Evolutionary conservation across 2,888 invertebrate species (phyloP), one percentile per base, ranked within the genome.

Genomic region (Acrocera orbiculus): DNA sequence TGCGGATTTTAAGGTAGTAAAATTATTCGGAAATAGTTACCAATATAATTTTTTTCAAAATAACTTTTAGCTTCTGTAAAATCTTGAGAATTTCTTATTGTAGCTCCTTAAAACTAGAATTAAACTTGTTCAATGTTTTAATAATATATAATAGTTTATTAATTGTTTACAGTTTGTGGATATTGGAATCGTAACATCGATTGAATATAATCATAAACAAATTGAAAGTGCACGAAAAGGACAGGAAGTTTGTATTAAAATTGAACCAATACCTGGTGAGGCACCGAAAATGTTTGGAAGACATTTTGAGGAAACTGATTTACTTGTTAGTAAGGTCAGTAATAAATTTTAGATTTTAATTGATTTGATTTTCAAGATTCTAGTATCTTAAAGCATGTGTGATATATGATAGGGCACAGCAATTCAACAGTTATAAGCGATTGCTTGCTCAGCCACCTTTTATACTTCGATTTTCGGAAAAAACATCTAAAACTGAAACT

Each of bases 261-360:
- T 99, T 46, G 95, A 96, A 49, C 83, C 92, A 17, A 76, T 87
- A 30, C 86, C 92, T 11, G 96, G 96, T n/a, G 95, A 98, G 61
- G 78, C 96, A 30, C 98, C 98, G 29, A 96, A 96, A 66, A 82
- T 99, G 81, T 92, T 79, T 61, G 98, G 98, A 9, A 70, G 98
- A 37, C 98, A 99, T 64, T 99, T 99, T 63, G 95, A 95, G 53
- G 82, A 89, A 51, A 89, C 80, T 25, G 98, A 98, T 62, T 67
- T 87, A 56, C 71, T 98, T 44, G 74, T 93, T 53, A 95, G 95
- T 69, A 93, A 85, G 78, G 85, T 85, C 57, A 65, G 70, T 53
- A 19, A 19, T 20, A 2, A 4, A 3, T 16, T 25, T 26, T 19
- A 8, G n/a, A n/a, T n/a, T n/a, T n/a, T n/a, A n/a, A n/a, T n/a